Base-by-base conservation (phyloP, 2,888 invertebrate genomes). In the Pandemis heparana region DNA sequence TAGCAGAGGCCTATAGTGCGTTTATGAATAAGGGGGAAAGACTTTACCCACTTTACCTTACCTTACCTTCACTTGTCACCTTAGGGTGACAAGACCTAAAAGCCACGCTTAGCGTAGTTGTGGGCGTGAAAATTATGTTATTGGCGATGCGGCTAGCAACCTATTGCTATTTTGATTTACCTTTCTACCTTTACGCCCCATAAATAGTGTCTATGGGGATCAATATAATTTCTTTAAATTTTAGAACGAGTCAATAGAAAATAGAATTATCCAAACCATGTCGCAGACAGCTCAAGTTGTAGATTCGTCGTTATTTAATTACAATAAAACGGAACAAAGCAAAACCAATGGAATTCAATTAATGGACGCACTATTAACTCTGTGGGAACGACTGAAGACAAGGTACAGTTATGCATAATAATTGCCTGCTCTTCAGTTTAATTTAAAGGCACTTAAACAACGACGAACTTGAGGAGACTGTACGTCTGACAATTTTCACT, bases 341-440 rank as follows among this genome's bases (percentile, higher is more conserved):
- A 10, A 63, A 76, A 71, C 67, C 71, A 70, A 76, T 66, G 66
- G 70, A 74, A 73, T 82, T 85, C 85, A 84, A 87, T 89, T 86
- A 87, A 83, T 81, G 79, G 81, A 82, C 83, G 79, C 81, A 84
- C 87, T 87, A 87, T 88, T 87, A 86, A 82, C 81, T 82, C 77
- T 76, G 75, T 74, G 79, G 81, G 79, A 81, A 77, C 78, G 83
- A 87, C 83, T 85, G 86, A 66, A 67, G 70, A 65, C 67, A 64
- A 61, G 18, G 84, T 84, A 83, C 89, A 91, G 89, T 89, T 90
- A 89, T 91, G 91, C 91, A 91, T 90, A 89, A 88, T 89, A 91
- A 91, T 91, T 88, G 87, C 83, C 86, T 82, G 83, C 87, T 86
- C 87, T 87, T 88, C 87, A 87, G 82, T 83, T 87, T 86, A 86